Evolutionary conservation across 2,888 invertebrate genomes (phyloP), one percentile per base, ranked within the genome.

Genomic region (Ganaspis brasiliensis): DNA sequence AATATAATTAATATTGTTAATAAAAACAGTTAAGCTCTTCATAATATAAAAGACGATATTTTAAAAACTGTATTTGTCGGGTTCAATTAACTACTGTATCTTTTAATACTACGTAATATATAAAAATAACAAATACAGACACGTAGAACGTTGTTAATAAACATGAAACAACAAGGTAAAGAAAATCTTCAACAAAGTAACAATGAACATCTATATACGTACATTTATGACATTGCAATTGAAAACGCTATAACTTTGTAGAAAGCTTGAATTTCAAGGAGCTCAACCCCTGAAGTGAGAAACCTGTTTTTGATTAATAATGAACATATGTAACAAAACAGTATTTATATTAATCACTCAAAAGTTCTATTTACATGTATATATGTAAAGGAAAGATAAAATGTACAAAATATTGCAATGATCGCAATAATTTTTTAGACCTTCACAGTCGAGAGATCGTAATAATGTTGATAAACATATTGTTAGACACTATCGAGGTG

Each of bases 401-500:
- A 14, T 24, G 9, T 56, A 24, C 56, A 56, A 24, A 56, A 56
- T 56, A 56, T 12, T 56, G 26, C 12, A 26, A 56, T 24, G 24
- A 0, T 14, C 26, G 10, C 9, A 12, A 12, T 56, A 56, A 56
- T 56, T 56, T 56, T 56, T 56, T 56, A 24, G n/a, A 24, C 56
- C 12, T 56, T 24, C 24, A 56, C 14, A 56, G 56, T 12, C 56
- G 56, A 24, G 56, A 21, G 14, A 24, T 56, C 56, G 24, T 56
- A 56, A n/a, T n/a, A n/a, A 56, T 56, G 24, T 56, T 56, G 56
- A 56, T 56, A 56, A 56, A 56, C 55, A n/a, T n/a, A 56, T 56
- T 24, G 56, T 26, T 56, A 24, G 56, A 56, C 56, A 56, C 56
- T 56, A 56, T 56, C 56, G 12, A 24, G 14, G 56, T 24, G 56